Evolutionary conservation across 2,113 vertebrate species (phyloP).

Genomic region (Argyrosomus japonicus): DNA sequence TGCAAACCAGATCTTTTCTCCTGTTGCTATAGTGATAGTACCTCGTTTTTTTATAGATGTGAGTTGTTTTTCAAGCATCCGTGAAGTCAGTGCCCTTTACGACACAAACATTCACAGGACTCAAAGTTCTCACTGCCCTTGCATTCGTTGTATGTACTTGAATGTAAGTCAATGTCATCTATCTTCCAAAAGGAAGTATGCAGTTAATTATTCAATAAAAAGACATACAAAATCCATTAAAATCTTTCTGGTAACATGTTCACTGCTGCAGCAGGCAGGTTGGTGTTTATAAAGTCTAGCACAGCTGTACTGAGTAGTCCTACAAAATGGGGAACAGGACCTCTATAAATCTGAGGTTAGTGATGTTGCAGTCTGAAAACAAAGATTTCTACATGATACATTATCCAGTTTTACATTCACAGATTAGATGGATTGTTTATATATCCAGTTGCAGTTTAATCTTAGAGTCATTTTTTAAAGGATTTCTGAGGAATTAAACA

Average conservation of each 20-base stretch:
- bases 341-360: neutral
- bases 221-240: neutral
- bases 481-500: no score
- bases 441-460: no score
- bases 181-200: neutral
- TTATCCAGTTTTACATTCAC: neutral
- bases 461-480: no score
- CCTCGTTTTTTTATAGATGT: neutral
- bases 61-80: neutral
- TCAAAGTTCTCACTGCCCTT: neutral
- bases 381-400: conserved; percentile 2
- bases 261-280: neutral
- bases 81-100: neutral
- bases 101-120: neutral
- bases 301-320: neutral
- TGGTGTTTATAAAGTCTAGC: neutral
- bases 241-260: neutral
- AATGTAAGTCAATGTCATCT: neutral
- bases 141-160: neutral
- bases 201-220: conserved; percentile 11
- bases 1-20: neutral
- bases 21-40: neutral
- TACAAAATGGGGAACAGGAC: neutral
- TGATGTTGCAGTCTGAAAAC: neutral
- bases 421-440: neutral